Base-by-base conservation (phyloP, 2,113 vertebrate species). In the Gobiocypris rarus region DNA sequence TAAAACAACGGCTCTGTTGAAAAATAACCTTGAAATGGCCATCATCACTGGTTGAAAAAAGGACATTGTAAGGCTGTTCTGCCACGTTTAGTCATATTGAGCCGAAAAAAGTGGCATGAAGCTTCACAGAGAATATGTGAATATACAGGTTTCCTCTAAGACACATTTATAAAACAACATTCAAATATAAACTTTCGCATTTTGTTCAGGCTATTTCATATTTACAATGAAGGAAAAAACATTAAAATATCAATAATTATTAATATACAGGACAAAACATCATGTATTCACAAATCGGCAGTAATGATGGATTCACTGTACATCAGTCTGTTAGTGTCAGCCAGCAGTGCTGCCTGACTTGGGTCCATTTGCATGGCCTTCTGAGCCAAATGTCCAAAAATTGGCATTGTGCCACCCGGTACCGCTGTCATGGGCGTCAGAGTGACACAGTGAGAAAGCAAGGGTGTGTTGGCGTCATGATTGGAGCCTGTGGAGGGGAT, bases 401-500 rank as follows among this genome's bases (percentile, higher is more conserved):
- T 88, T 3, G 96, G 88, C 82, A 94, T 86, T 0, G 91, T 91
- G 0, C 94, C 95, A 3, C 93, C 90, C 0, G 95, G 96, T 90
- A 97, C 91, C 78, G 82, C 50, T 15, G 87, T n/a, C 70, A 91
- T 83, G 38, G 91, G 96, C 48, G 95, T 93, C 5, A 96, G 93
- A 0, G 96, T 93, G 92, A 98, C 92, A 89, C 94, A 95, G 90
- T 99, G 97, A 34, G 98, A 97, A 0, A 99, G 95, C 91, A 99
- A 91, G 22, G 98, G 98, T 0, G 97, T 98, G 90, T 98, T 99
- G 67, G 98, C 97, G 14, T 99, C 98, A 70, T 99, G 98, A 92
- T 97, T 98, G 90, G 98, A 99, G 83, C 98, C 98, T 0, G 98
- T 97, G 79, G 98, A 99, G 0, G 97, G 98, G 89, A 97, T 86